phyloP scores from a whole-genome alignment of 1,140 invertebrate species.

The Samia ricini region DNA sequence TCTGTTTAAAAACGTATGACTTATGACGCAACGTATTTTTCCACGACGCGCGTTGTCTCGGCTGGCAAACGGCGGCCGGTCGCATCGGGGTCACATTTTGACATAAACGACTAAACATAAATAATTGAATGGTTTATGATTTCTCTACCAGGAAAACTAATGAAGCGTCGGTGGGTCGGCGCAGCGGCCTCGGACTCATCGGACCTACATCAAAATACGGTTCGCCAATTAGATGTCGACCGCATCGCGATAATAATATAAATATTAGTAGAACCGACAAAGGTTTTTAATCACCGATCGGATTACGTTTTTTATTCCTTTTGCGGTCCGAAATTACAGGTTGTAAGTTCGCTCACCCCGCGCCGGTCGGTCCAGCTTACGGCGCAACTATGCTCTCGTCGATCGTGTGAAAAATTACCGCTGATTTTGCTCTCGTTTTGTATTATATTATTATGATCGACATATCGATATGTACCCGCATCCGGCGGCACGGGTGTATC shows the following conservation, averaged over 20 bases:
- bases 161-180: conserved; percentile 60
- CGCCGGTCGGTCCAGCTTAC: conserved; percentile 50
- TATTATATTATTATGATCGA: conserved; percentile 58
- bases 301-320: conserved; percentile 68
- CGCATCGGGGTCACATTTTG: conserved; percentile 49
- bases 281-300: conserved; percentile 77
- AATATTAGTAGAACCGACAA: conserved; percentile 78
- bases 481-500: conserved; percentile 40
- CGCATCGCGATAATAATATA: conserved; percentile 72
- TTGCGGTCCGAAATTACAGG: conserved; percentile 76
- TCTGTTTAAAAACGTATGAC: conserved; percentile 19
- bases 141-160: conserved; percentile 72
- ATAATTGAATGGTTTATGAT: conserved; percentile 65
- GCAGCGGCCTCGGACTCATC: conserved; percentile 35
- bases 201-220: conserved; percentile 42
- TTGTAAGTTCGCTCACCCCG: conserved; percentile 71
- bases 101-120: conserved; percentile 56
- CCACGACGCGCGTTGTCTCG: conserved; percentile 45
- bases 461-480: conserved; percentile 63
- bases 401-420: conserved; percentile 75
- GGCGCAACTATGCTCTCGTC: conserved; percentile 69
- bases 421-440: conserved; percentile 67
- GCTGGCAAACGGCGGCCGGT: conserved; percentile 21
- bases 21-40: conserved; percentile 42
- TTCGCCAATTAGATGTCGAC: conserved; percentile 72